Conservation (phyloP, 2,113 vertebrate species). For the Capreolus pygargus region DNA sequence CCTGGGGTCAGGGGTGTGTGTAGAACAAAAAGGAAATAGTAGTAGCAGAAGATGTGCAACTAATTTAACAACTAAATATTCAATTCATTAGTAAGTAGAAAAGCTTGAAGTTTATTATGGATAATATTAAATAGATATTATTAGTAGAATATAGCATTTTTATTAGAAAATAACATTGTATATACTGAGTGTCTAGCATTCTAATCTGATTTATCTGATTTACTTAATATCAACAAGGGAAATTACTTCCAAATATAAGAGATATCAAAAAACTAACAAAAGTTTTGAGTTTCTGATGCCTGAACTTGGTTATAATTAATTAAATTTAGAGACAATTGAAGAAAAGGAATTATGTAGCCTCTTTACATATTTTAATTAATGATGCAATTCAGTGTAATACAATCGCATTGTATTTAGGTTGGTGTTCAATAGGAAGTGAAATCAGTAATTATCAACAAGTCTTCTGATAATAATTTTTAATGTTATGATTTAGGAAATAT, state of each 20-base stretch:
- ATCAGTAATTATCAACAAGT: background rate
- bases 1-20: too few species aligned
- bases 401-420: background rate
- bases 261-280: background rate
- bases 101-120: background rate
- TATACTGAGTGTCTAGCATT: background rate
- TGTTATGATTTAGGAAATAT: background rate
- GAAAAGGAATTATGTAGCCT: background rate
- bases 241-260: background rate
- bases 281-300: background rate
- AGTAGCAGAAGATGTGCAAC: background rate
- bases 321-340: slow-evolving; percentile 3
- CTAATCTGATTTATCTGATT: background rate
- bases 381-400: background rate
- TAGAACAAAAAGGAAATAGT: background rate
- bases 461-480: background rate
- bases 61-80: background rate
- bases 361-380: background rate
- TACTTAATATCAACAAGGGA: background rate
- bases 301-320: background rate
- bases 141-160: background rate
- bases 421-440: background rate
- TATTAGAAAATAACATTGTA: background rate
- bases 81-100: background rate
- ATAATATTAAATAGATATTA: background rate